phyloP scores from a whole-genome alignment of 1,140 invertebrate genomes.

The Sycophaga agraensis region DNA sequence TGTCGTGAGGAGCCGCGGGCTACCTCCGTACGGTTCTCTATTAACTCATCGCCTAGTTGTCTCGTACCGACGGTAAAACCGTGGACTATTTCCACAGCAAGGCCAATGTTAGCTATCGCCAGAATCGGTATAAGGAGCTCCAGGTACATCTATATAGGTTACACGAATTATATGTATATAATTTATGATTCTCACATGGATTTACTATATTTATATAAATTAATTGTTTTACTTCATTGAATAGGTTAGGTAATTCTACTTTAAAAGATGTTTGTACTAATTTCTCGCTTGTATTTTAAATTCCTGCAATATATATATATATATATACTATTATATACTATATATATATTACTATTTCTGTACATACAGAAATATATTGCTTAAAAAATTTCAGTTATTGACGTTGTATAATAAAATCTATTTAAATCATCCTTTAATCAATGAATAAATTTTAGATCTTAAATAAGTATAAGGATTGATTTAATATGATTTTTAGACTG shows the following conservation, averaged over 20 bases:
- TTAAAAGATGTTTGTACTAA: not conserved
- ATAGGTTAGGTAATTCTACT: not conserved
- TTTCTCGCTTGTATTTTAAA: too few species aligned
- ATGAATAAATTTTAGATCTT: too few species aligned
- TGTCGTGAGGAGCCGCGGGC: not conserved
- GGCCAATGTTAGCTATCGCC: not conserved
- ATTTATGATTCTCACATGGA: not conserved
- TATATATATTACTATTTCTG: too few species aligned
- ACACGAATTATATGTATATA: not conserved
- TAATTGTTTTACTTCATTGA: not conserved
- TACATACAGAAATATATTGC: too few species aligned
- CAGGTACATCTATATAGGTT: not conserved
- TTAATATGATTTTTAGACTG: too few species aligned
- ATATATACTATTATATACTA: too few species aligned
- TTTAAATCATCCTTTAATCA: too few species aligned
- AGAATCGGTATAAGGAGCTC: not conserved
- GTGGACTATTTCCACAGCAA: not conserved
- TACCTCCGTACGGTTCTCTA: not conserved
- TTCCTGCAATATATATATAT: too few species aligned
- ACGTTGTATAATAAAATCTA: too few species aligned
- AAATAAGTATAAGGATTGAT: too few species aligned
- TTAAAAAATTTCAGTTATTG: too few species aligned
- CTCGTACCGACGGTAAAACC: not conserved
- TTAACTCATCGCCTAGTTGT: not conserved
- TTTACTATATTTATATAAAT: not conserved